Evolutionary conservation across 2,113 vertebrate species (phyloP), one percentile per base, ranked within the genome.

Genomic region (Nymphicus hollandicus): DNA sequence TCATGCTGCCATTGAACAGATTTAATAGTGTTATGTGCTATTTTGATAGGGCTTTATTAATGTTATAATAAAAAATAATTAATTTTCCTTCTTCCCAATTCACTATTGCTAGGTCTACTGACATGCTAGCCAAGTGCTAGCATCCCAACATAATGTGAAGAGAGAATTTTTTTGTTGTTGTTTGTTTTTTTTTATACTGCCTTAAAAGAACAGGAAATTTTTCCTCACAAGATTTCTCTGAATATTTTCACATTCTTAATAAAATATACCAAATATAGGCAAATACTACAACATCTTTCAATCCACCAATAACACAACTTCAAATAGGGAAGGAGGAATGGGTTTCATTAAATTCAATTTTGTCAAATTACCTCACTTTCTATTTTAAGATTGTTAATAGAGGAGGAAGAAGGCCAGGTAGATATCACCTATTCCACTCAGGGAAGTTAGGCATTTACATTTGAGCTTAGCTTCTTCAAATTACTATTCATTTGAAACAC

Each of bases 1-100:
- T 77, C 69, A 61, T 81, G 58, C 58, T 93, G 78, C 91, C n/a
- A 81, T 60, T 92, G 79, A 90, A 78, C 79, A 72, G 60, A 95
- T 39, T 95, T 93, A 64, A 87, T 24, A 85, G 64, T 78, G 10
- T 33, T 23, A 88, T 33, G 20, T 56, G 65, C 63, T 89, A 81
- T 87, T 95, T 94, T 96, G 61, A 86, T 91, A 61, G 37, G 46
- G 50, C 44, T 69, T 96, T 91, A 96, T 93, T 96, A 93, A 93
- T 92, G 91, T 56, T 77, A 64, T 80, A 88, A 88, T 73, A n/a
- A 65, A 95, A 93, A 94, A 46, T 58, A 47, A 46, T 85, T 33
- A 83, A 0, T 85, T 91, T 28, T 87, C n/a, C 46, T 31, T 78
- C 41, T 91, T 92, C 60, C 47, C 50, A 28, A 56, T 92, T 94